Conservation (phyloP, 92 coral and sea anemone species). For the Palythoa grandis region DNA sequence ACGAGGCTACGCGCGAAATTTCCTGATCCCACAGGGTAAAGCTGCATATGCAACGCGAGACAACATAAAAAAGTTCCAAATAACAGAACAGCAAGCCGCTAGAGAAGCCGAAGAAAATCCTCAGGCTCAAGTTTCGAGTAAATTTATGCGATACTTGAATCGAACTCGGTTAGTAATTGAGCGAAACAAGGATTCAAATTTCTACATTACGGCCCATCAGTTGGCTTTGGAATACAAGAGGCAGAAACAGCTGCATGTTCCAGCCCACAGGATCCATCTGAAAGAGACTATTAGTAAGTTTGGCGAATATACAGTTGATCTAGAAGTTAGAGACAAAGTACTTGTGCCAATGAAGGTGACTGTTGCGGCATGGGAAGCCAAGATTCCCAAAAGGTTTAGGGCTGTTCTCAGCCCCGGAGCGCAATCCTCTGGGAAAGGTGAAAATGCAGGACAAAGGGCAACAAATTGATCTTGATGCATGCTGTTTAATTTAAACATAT, state of each 20-base stretch:
- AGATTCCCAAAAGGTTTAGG: slow-evolving; percentile 63
- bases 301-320: slow-evolving; percentile 77
- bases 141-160: slow-evolving; percentile 74
- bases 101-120: slow-evolving; percentile 50
- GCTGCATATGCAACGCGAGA: slow-evolving; percentile 96
- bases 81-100: slow-evolving; percentile 60
- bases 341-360: slow-evolving; percentile 73
- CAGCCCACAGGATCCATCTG: slow-evolving; percentile 80
- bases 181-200: slow-evolving; percentile 67
- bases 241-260: slow-evolving; percentile 84
- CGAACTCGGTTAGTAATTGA: slow-evolving; percentile 68
- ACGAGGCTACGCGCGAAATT: slow-evolving; percentile 89
- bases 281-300: slow-evolving; percentile 70
- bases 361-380: slow-evolving; percentile 75
- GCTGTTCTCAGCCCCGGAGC: slow-evolving; percentile 54
- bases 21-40: slow-evolving; percentile 77
- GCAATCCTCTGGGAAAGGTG: slow-evolving; percentile 5
- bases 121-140: slow-evolving; percentile 68
- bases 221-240: slow-evolving; percentile 78
- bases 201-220: slow-evolving; percentile 79
- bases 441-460: background rate
- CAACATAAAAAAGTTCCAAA: slow-evolving; percentile 71
- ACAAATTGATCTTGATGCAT: background rate
- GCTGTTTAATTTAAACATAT: background rate
- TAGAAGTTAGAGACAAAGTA: slow-evolving; percentile 71